These are phyloP conservation scores for Alosa sapidissima DNA, from an alignment of 2,797 vertebrate species.

Conservation along the genomic window DNA sequence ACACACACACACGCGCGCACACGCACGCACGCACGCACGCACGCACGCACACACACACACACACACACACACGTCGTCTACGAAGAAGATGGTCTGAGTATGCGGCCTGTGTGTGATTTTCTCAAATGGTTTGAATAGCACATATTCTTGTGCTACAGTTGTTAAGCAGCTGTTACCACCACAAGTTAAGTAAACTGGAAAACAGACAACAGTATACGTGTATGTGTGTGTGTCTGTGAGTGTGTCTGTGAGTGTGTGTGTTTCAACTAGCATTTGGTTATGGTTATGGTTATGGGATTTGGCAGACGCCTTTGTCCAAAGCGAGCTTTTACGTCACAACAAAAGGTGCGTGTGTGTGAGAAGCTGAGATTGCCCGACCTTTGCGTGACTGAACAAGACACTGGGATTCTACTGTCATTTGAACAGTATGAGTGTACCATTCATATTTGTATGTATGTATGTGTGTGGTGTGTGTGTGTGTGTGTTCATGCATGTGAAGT, in stretches of 20 bases:
- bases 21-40: neutral
- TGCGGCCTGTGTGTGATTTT: conserved; percentile 15
- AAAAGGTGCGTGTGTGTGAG: neutral
- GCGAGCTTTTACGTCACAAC: neutral
- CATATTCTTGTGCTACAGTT: neutral
- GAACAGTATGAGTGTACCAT: neutral
- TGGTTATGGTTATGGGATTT: too few species aligned
- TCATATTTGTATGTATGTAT: neutral
- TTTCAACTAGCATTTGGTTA: neutral
- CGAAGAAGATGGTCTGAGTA: neutral
- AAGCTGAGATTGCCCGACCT: conserved; percentile 13
- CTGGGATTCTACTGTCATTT: neutral
- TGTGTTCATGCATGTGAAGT: neutral
- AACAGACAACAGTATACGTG: neutral
- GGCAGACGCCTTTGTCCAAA: too few species aligned
- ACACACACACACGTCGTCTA: neutral
- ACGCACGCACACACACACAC: neutral
- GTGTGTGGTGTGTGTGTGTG: neutral
- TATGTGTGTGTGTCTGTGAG: neutral
- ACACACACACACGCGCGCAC: neutral
- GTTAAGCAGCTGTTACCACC: neutral
- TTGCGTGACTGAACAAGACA: neutral
- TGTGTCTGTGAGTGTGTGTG: conserved; percentile 31
- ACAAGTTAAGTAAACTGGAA: too few species aligned
- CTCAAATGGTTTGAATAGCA: too few species aligned